phyloP scores from a whole-genome alignment of 2,797 vertebrate genomes.

The Taeniopygia guttata region DNA sequence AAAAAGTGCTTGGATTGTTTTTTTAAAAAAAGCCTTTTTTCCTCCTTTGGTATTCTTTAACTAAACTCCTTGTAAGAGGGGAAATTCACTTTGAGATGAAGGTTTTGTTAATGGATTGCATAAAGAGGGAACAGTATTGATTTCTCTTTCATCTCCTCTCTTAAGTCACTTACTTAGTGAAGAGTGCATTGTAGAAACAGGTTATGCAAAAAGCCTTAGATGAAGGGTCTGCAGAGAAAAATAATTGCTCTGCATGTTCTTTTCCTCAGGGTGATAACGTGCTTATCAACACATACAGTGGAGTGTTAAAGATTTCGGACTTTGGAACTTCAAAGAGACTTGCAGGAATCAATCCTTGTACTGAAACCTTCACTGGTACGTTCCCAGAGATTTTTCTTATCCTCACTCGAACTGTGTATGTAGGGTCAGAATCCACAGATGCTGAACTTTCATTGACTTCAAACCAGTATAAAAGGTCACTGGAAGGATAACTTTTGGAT shows the following conservation, averaged over 20 bases:
- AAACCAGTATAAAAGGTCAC: background rate
- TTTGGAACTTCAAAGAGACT: conserved; percentile 97
- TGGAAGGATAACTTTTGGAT: background rate
- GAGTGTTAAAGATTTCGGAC: conserved; percentile 97
- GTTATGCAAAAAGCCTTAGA: background rate
- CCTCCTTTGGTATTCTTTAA: background rate
- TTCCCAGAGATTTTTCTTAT: background rate
- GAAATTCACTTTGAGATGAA: background rate
- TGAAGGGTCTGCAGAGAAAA: background rate
- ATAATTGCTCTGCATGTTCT: conserved; percentile 43
- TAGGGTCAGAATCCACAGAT: background rate
- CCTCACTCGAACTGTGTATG: background rate
- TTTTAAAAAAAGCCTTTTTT: background rate
- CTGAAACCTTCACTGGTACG: conserved; percentile 97
- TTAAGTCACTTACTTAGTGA: background rate
- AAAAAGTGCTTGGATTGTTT: background rate
- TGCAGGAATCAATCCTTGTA: conserved; percentile 97
- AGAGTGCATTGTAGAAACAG: background rate
- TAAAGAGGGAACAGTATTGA: background rate
- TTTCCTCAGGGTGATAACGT: conserved; percentile 92
- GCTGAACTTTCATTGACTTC: background rate
- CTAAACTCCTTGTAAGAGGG: background rate
- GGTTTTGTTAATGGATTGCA: background rate
- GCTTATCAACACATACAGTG: conserved; percentile 98
- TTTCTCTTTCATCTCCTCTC: background rate